A percentile compares a stretch with the other conserved stretches of the same genome.
Conservation (phyloP, 2,113 vertebrate genomes). For the human (Homo sapiens) region GRCh38 chr15:49695501-49696000, state of each 20-base stretch:
- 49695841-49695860: not conserved
- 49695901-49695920: not conserved
- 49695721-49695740: not conserved
- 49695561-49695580: not conserved
- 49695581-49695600: not conserved
- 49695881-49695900: not conserved
- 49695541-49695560: not conserved
- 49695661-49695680: not conserved
- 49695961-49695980: not conserved
- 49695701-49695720: no score
- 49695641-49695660: not conserved
- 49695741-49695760: not conserved
- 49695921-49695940: not conserved
- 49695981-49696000: not conserved
- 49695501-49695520: not conserved
- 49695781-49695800: not conserved
- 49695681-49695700: not conserved
- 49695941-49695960: not conserved
- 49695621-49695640: not conserved
- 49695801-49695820: not conserved
- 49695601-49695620: not conserved
- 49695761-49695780: not conserved
- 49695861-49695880: not conserved
- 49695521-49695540: not conserved
- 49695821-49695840: not conserved